Evolutionary conservation across 2,888 invertebrate genomes (phyloP), one percentile per base, ranked within the genome.

Genomic region (Prostheceraeus crozeri): DNA sequence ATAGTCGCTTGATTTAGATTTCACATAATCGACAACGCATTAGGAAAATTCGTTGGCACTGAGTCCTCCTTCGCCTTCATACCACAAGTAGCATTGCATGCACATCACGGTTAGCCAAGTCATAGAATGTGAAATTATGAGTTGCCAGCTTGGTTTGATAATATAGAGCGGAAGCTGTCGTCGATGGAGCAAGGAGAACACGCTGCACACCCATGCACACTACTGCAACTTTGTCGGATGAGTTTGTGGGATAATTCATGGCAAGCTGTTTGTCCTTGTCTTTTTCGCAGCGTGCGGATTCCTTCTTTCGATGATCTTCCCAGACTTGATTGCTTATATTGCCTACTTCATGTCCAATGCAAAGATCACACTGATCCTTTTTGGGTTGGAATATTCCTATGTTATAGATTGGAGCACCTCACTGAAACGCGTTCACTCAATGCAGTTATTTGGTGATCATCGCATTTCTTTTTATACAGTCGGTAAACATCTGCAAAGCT

Each of bases 41-140:
- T 14, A 40, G 16, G 40, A 14, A 21, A 59, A 63, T 35, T 35
- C 56, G n/a, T 52, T 27, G 27, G 62, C 16, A 30, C 8, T 60
- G 25, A 61, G 63, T 60, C 33, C 64, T n/a, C 64, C 62, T 48
- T 63, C 64, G n/a, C 35, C 57, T 51, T 66, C 65, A 40, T 65
- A 56, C 64, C 64, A 65, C 45, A 65, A 63, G 54, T 63, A 65
- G 27, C 64, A 64, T 25, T 16, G 16, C 14, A 21, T 40, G n/a
- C n/a, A n/a, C n/a, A n/a, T n/a, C n/a, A n/a, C n/a, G n/a, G n/a
- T n/a, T n/a, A n/a, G n/a, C n/a, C 10, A 61, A 57, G 35, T 54
- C 51, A 10, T 57, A 64, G 6, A 63, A 11, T 1, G 63, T 64
- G 57, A 57, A 57, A 25, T 57, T 57, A 23, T 57, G 57, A 11